Evolutionary conservation across 2,113 vertebrate species (phyloP).

Genomic region (Hoplias malabaricus): DNA sequence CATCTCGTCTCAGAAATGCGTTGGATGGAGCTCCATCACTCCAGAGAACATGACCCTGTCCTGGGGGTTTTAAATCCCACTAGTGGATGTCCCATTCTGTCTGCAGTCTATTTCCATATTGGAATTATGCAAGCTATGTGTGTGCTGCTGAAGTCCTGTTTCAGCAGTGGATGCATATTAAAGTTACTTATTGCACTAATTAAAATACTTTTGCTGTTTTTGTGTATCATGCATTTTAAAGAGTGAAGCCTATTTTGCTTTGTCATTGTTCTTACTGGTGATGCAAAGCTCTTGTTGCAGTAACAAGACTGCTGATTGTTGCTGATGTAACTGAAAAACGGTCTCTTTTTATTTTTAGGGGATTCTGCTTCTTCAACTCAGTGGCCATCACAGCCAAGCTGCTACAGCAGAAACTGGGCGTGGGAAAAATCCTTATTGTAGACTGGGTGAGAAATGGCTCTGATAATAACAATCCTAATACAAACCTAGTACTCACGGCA

Average conservation of each 20-base stretch:
- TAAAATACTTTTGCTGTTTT: not conserved
- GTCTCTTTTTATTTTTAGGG: constrained; percentile 50
- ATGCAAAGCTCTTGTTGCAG: not conserved
- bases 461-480: no score
- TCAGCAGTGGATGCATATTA: no score
- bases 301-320: not conserved
- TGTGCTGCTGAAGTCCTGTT: no score
- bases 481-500: no score
- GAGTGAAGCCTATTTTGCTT: not conserved
- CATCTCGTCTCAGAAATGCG: no score
- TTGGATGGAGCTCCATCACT: no score
- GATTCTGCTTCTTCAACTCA: constrained; percentile 69
- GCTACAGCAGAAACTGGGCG: constrained; percentile 66
- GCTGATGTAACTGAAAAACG: not conserved
- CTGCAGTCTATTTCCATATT: no score
- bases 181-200: not conserved
- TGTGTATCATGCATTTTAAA: not conserved
- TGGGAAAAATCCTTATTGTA: constrained; percentile 66
- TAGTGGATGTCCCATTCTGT: no score
- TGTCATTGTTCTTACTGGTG: not conserved
- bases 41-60: no score
- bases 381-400: constrained; percentile 68
- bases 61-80: no score
- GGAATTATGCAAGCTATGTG: no score
- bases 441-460: constrained; percentile 61